A percentile compares a stretch with the other conserved stretches of the same genome.
Conservation (phyloP, 2,888 invertebrate genomes). For the Kryphioiulus occultus region DNA sequence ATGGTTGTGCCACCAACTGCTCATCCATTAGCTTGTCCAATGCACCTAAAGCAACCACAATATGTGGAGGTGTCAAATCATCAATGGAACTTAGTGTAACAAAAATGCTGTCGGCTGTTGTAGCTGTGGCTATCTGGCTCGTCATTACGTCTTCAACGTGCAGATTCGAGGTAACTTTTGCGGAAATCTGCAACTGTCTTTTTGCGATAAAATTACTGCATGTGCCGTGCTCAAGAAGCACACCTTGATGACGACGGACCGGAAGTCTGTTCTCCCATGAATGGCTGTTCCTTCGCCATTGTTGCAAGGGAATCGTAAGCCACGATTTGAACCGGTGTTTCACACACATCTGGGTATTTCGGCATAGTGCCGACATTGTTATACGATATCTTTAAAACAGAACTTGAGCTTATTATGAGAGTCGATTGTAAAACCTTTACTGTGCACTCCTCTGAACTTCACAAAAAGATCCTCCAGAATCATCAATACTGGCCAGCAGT, state of each 20-base stretch:
- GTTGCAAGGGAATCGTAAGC: not conserved
- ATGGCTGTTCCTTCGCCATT: not conserved
- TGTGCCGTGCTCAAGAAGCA: not conserved
- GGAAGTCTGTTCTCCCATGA: not conserved
- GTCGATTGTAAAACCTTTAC: not conserved
- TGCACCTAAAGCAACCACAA: conserved; percentile 33
- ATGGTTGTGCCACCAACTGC: conserved; percentile 43
- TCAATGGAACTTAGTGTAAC: not conserved
- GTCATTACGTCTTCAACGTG: not conserved
- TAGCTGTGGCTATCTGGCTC: conserved; percentile 33
- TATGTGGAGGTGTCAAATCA: not conserved
- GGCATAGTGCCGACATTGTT: not conserved
- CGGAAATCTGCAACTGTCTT: not conserved
- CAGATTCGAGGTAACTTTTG: not conserved
- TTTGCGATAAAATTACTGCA: not conserved
- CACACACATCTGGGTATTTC: not conserved
- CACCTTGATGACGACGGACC: not conserved
- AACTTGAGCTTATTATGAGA: no score
- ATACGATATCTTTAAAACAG: not conserved
- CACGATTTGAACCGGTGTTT: not conserved
- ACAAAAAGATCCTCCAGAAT: not conserved
- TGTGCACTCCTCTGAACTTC: not conserved
- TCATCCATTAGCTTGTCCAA: conserved; percentile 41
- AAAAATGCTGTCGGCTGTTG: conserved; percentile 44
- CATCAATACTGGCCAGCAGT: no score